These are phyloP conservation scores for Salmo trutta DNA, from an alignment of 2,797 vertebrate species.

Conservation along the genomic window DNA sequence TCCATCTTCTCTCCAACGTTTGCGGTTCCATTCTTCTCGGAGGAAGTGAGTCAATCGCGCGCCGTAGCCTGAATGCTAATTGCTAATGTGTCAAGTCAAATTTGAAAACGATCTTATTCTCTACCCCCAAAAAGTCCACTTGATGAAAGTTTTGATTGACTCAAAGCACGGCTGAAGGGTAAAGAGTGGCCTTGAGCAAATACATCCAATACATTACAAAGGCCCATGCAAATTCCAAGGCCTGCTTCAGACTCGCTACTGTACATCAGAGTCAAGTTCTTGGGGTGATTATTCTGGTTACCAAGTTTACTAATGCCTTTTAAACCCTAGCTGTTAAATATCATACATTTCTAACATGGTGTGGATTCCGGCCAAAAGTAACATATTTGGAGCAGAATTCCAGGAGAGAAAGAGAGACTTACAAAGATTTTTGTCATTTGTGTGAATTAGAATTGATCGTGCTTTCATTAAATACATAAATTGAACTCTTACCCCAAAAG, in stretches of 20 bases:
- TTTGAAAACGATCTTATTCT: not conserved
- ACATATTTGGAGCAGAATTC: constrained; percentile 10
- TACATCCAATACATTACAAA: not conserved
- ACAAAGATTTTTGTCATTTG: not conserved
- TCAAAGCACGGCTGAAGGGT: not conserved
- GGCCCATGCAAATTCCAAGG: not conserved
- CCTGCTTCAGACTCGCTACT: too few species aligned
- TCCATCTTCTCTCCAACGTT: constrained; percentile 10
- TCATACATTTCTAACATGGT: not conserved
- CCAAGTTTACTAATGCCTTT: not conserved
- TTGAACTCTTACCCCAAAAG: not conserved
- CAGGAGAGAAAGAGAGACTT: not conserved
- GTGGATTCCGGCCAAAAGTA: not conserved
- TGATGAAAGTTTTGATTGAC: constrained; percentile 4
- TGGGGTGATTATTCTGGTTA: not conserved
- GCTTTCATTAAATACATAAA: not conserved
- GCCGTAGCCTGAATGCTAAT: constrained; percentile 24
- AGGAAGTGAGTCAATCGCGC: constrained; percentile 23
- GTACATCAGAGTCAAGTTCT: constrained; percentile 6
- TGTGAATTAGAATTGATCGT: not conserved
- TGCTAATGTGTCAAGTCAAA: constrained; percentile 15
- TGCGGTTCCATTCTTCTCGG: constrained; percentile 15
- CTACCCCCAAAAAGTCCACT: constrained; percentile 7
- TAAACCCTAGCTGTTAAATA: constrained; percentile 5
- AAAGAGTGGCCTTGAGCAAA: not conserved